These are phyloP conservation scores for Siphonodentalium dalli DNA, from an alignment of 2,888 invertebrate species.

Conservation along the genomic window DNA sequence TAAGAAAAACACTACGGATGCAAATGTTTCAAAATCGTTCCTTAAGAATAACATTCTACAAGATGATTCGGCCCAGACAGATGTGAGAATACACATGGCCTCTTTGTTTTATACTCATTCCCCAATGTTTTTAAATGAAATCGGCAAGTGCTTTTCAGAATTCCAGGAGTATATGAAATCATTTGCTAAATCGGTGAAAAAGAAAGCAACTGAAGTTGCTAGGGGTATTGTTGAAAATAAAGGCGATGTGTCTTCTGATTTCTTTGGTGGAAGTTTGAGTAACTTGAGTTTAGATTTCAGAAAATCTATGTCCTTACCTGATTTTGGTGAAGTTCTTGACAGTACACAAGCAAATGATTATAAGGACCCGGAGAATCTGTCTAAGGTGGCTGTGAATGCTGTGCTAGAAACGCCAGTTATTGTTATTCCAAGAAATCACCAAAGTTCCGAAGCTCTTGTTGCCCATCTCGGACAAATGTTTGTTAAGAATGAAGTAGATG, in stretches of 20 bases:
- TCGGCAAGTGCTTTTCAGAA: conserved; percentile 87
- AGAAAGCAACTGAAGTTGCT: conserved; percentile 93
- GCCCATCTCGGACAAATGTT: conserved; percentile 91
- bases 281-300: no score
- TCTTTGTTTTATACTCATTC: conserved; percentile 95
- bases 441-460: conserved; percentile 84
- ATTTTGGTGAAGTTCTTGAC: no score
- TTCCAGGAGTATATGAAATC: conserved; percentile 88
- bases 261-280: no score
- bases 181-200: conserved; percentile 83
- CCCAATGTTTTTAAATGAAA: conserved; percentile 82
- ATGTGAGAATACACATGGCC: conserved; percentile 72
- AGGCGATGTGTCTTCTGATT: no score
- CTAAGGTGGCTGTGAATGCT: conserved; percentile 61
- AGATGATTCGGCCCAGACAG: conserved; percentile 24
- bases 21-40: no score
- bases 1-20: no score
- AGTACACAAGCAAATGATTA: no score
- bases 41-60: no score
- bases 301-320: no score
- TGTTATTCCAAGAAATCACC: conserved; percentile 81
- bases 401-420: conserved; percentile 90
- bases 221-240: conserved; percentile 74
- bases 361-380: no score
- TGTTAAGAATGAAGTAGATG: conserved; percentile 39